These are phyloP conservation scores for Drosophila parvula DNA, from an alignment of 1,140 invertebrate species.

Conservation along the genomic window DNA sequence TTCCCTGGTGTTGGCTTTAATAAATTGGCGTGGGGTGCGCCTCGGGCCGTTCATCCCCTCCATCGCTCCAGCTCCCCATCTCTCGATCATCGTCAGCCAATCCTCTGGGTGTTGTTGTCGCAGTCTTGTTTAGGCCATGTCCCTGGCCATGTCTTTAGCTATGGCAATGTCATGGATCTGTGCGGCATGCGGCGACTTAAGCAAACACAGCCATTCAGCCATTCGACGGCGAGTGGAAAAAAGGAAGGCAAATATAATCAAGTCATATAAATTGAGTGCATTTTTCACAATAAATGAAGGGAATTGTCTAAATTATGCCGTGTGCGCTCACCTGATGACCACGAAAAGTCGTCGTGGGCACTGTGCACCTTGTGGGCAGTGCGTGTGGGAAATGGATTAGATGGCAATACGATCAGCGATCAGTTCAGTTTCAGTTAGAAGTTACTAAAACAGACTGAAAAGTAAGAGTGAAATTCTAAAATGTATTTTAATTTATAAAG, in stretches of 20 bases:
- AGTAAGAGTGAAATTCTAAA: background rate
- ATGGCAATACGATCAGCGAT: background rate
- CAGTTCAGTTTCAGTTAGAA: background rate
- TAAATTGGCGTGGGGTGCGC: conserved; percentile 80
- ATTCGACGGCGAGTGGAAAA: conserved; percentile 26
- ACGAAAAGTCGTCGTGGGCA: conserved; percentile 16
- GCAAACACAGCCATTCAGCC: conserved; percentile 70
- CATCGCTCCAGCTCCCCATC: background rate
- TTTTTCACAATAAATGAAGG: conserved; percentile 80
- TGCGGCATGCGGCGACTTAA: conserved; percentile 55
- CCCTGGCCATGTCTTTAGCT: conserved; percentile 39
- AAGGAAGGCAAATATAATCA: conserved; percentile 74
- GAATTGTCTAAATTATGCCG: conserved; percentile 80
- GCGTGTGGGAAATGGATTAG: conserved; percentile 34
- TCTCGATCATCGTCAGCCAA: conserved; percentile 16
- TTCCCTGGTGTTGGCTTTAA: conserved; percentile 78
- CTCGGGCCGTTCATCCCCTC: conserved; percentile 48
- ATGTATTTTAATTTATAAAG: background rate
- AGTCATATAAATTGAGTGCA: conserved; percentile 82
- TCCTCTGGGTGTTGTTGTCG: conserved; percentile 52
- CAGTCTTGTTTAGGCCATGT: conserved; percentile 50
- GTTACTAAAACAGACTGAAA: background rate
- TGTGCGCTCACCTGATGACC: conserved; percentile 38
- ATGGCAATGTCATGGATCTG: conserved; percentile 62
- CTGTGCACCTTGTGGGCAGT: conserved; percentile 25